These are phyloP conservation scores for Aurelia sp. DNA, from an alignment of 30 jellyfish, hydroid and myxozoan species.

Conservation along the genomic window DNA sequence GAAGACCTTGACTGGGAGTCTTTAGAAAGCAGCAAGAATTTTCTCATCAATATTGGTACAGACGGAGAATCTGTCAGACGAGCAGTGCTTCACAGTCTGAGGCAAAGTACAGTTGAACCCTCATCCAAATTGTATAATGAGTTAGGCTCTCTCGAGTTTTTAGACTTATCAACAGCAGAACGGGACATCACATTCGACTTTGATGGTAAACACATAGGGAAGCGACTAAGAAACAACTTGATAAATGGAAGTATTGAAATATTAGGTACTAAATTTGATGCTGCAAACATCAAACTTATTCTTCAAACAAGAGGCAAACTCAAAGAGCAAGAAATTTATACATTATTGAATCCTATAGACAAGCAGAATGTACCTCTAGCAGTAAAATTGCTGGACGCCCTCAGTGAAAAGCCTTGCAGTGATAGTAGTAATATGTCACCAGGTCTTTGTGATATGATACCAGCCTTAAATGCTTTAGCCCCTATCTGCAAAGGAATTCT, in stretches of 20 bases:
- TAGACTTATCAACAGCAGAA: not conserved
- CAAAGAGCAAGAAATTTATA: not conserved
- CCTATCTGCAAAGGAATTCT: not conserved
- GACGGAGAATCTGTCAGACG: not conserved
- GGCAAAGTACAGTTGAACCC: not conserved
- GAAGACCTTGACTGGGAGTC: not conserved
- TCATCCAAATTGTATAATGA: not conserved
- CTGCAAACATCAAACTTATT: not conserved
- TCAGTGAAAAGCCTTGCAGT: not conserved
- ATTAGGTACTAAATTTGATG: not conserved
- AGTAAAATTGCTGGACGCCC: not conserved
- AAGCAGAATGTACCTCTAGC: conserved; percentile 9
- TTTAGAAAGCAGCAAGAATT: not conserved
- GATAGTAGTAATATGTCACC: not conserved
- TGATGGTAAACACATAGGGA: not conserved
- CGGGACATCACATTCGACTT: not conserved
- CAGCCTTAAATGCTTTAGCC: not conserved
- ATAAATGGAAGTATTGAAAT: not conserved
- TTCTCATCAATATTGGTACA: not conserved
- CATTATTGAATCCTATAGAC: not conserved
- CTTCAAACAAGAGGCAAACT: not conserved
- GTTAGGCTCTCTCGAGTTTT: not conserved
- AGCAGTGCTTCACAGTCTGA: not conserved
- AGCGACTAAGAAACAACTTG: not conserved
- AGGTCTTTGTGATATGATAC: not conserved